Conservation (phyloP, 2,888 invertebrate species). For the Epicampocera succincta region DNA sequence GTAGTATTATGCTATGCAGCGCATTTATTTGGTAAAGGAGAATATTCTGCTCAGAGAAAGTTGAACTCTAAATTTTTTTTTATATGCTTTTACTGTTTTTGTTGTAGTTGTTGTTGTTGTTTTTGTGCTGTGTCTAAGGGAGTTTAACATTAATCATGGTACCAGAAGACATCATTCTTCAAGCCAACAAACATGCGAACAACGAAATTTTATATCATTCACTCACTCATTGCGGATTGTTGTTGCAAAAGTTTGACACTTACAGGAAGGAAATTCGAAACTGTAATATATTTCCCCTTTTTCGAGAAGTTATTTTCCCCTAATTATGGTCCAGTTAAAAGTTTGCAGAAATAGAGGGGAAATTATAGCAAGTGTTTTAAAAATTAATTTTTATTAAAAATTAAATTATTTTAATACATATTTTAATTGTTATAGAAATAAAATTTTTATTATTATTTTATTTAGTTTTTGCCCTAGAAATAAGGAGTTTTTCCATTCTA, state of each 20-base stretch:
- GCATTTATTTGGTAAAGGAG: conserved; percentile 20
- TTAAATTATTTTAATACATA: too few relatives aligned
- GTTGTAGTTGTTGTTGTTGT: conserved; percentile 16
- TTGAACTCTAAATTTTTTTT: conserved; percentile 38
- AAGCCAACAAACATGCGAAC: neutral
- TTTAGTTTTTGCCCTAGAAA: neutral
- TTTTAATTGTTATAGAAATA: too few relatives aligned
- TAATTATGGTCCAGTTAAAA: neutral
- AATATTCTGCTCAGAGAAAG: conserved; percentile 57
- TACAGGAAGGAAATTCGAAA: conserved; percentile 42
- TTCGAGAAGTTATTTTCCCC: conserved; percentile 34
- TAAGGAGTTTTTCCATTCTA: conserved; percentile 16
- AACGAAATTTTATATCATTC: conserved; percentile 47
- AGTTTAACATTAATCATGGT: conserved; percentile 63
- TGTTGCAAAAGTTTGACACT: conserved; percentile 51
- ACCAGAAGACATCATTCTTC: conserved; percentile 34
- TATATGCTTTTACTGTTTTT: neutral
- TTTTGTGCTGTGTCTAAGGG: conserved; percentile 59
- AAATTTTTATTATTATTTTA: too few relatives aligned
- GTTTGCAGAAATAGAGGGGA: conserved; percentile 57
- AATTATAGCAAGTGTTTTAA: conserved; percentile 54
- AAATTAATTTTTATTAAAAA: neutral
- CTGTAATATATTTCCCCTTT: conserved; percentile 51
- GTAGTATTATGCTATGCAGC: neutral
- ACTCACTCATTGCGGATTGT: conserved; percentile 52